Base-by-base conservation (phyloP, 2,888 invertebrate genomes). In the Schrankia costaestrigalis region DNA sequence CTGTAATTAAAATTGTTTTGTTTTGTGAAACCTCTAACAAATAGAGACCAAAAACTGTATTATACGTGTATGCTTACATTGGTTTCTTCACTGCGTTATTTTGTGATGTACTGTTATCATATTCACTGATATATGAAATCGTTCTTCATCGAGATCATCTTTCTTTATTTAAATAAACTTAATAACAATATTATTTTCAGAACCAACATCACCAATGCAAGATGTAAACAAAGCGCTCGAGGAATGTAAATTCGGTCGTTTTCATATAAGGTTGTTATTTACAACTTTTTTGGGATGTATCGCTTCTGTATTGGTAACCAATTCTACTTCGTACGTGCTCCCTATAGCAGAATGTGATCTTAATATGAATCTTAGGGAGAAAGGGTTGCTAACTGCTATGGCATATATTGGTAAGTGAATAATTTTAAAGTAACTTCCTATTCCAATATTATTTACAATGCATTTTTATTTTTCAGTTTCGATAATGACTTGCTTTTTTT, bases 271-370 rank as follows among this genome's bases (percentile, higher is more conserved):
- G 8, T 41, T 80, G 26, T 42, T 81, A 1, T 41, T 49, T 1
- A 56, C 70, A 0, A 37, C 65, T 0, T 69, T 81, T 14, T 29
- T 73, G 0, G 78, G 71, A 0, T 43, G 57, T 12, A 47, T 69
- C 0, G 60, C 71, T 6, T 65, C 67, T 3, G 54, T 70, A 0
- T 35, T 71, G 0, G 70, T 79, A 0, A 71, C 70, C 1, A 61
- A 56, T 13, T 64, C 66, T 2, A 70, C 73, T 0, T 63, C 82
- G 0, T 82, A 68, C 15, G 41, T 82, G 1, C 49, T 81, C 11
- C 75, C 80, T 0, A 59, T 56, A 2, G 80, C 80, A 0, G 81
- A 82, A 43, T 82, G 82, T 14, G 80, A 82, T 24, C 43, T 82
- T 3, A 42, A 69, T 1, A 80, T 82, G 81, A 56, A 66, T 32